Evolutionary conservation across 2,888 invertebrate species (phyloP), one percentile per base, ranked within the genome.

Genomic region (Trachelus iudaicus): DNA sequence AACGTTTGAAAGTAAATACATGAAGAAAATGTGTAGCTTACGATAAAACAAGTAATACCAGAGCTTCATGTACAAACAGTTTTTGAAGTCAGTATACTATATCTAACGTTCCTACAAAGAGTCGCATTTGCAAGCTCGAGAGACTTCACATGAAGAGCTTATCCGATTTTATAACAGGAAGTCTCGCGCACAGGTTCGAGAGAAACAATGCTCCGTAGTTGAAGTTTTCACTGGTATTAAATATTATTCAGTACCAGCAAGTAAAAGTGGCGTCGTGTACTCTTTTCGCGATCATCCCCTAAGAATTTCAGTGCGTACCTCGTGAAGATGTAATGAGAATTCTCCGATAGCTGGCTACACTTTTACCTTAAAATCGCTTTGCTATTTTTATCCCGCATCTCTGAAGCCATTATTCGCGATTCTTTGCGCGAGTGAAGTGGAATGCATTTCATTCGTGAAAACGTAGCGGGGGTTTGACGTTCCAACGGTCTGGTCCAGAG

Each of bases 401-500:
- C 56, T 9, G 23, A 23, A 56, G 23, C 23, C 56, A 56, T 56
- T 56, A 56, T 56, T 56, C 56, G 56, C 23, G 1, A 23, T 56
- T 31, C 71, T 11, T 71, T 75, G 69, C 71, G 56, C 69, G 69
- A 77, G 77, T 75, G 75, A 77, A 77, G 56, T 75, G 34, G 75
- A 75, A 75, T 69, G 71, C 34, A 31, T 6, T 11, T 71, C 33
- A 33, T 30, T 4, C 31, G 30, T 56, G 56, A 9, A 56, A 56
- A 56, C 56, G 23, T 56, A 56, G 30, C 23, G 13, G 33, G 71
- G 71, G 4, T 15, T 15, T 71, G 71, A 71, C 31, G 71, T 71
- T 34, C 71, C 31, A 3, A 30, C 71, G 11, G 30, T 30, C 11
- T 15, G 71, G 71, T 71, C 75, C 34, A 71, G 73, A 33, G 78